phyloP scores from a whole-genome alignment of 2,888 invertebrate genomes.

The Ophioninae sp. region DNA sequence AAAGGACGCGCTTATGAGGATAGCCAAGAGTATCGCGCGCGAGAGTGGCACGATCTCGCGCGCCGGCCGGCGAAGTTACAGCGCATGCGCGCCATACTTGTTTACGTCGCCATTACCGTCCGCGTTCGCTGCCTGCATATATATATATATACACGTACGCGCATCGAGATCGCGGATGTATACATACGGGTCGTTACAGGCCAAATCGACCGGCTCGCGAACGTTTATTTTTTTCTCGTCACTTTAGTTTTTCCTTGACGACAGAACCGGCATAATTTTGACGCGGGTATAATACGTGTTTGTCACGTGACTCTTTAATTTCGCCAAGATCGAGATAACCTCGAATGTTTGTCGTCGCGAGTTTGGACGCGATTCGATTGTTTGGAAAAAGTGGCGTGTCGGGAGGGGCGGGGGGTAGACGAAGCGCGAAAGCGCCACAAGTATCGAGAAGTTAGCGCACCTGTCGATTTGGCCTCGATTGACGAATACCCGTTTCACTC shows the following conservation, averaged over 20 bases:
- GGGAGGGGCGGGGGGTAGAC: too few species aligned
- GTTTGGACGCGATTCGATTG: too few species aligned
- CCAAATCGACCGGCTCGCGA: not conserved
- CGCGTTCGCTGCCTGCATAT: constrained; percentile 38
- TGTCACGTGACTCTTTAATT: too few species aligned
- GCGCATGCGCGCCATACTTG: constrained; percentile 76
- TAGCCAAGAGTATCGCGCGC: constrained; percentile 14
- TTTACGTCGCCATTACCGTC: constrained; percentile 76
- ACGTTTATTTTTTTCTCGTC: not conserved
- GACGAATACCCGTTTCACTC: not conserved
- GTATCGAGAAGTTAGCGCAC: not conserved
- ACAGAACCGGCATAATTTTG: too few species aligned
- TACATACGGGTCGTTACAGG: constrained; percentile 12
- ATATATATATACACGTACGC: constrained; percentile 1
- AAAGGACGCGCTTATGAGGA: constrained; percentile 44
- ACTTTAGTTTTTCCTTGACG: not conserved
- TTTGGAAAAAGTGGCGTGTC: too few species aligned
- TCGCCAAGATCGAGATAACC: too few species aligned
- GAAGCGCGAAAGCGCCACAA: too few species aligned
- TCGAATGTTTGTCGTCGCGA: too few species aligned
- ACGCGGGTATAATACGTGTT: too few species aligned
- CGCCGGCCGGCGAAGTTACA: constrained; percentile 56
- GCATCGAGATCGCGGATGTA: constrained; percentile 1
- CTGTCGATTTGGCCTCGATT: not conserved
- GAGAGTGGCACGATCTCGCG: constrained; percentile 39